Evolutionary conservation across 2,113 vertebrate genomes (phyloP), one percentile per base, ranked within the genome.

Genomic region (Nycticryphes semicollaris): DNA sequence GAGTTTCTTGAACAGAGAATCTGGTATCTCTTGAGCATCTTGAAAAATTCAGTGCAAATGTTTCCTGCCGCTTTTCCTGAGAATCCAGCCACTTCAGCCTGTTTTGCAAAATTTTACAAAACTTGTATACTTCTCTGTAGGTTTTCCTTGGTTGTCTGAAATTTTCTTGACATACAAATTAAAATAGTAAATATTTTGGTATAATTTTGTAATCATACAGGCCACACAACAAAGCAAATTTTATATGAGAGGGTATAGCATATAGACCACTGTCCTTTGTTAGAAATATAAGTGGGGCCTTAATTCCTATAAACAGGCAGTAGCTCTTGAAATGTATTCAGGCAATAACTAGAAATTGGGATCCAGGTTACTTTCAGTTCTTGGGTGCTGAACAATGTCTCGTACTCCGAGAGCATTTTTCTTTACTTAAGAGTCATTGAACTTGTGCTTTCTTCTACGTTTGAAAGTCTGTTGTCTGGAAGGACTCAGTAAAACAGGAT

Each of bases 371-470:
- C 87, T 95, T 82, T 93, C 72, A 10, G 1, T 54, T 78, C 80
- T 77, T 86, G 0, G 1, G 78, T 94, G 85, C 84, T 86, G 81
- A 91, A 62, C 76, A 39, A 22, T 23, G 31, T 84, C 43, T 93
- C 2, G 0, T 28, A 6, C 35, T 21, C 39, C 0, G 7, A 60
- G 60, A 28, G 24, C 5, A 1, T 37, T 35, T 19, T 33, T 27
- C 57, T 66, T 23, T 82, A 59, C 73, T 43, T 56, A 33, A 30
- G 47, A 81, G 57, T 48, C 30, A 4, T 30, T 83, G 90, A 85
- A 66, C 67, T 95, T 62, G 74, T 24, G 10, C 48, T 53, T 15
- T 57, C 68, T 72, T 50, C 12, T 53, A 4, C 8, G 1, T 63
- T 74, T 7, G 6, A 12, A 62, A 87, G 70, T 53, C 35, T 60